phyloP scores from a whole-genome alignment of 1,140 invertebrate species.

The Melipona quadrifasciata region DNA sequence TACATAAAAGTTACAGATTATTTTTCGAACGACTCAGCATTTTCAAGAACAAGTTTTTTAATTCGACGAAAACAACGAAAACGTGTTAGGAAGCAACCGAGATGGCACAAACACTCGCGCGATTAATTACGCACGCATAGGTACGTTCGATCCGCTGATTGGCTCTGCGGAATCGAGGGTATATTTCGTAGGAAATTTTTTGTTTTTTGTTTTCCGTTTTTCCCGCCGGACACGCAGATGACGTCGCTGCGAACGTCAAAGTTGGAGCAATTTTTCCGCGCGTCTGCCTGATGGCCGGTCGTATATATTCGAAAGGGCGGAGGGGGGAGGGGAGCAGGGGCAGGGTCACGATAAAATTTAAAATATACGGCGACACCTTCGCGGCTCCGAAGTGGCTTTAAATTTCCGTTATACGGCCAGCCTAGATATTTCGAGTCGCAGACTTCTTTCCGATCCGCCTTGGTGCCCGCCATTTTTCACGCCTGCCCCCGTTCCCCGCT shows the following conservation, averaged over 20 bases:
- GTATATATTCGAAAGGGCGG: constrained; percentile 38
- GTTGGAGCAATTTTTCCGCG: constrained; percentile 60
- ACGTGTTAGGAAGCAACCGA: no score
- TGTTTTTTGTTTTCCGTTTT: not conserved
- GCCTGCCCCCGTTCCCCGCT: not conserved
- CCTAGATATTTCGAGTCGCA: constrained; percentile 73
- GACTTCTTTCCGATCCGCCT: constrained; percentile 67
- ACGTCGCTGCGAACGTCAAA: constrained; percentile 55
- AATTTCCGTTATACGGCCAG: constrained; percentile 71
- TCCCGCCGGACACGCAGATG: constrained; percentile 32
- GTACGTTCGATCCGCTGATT: not conserved
- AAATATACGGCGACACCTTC: constrained; percentile 71
- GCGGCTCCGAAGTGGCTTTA: constrained; percentile 68
- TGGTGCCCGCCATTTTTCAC: constrained; percentile 60
- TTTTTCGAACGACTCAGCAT: no score
- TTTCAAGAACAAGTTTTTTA: no score
- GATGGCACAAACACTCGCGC: not conserved
- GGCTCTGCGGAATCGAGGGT: constrained; percentile 37
- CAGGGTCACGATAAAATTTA: constrained; percentile 69
- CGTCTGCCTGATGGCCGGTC: constrained; percentile 25
- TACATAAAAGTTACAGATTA: no score
- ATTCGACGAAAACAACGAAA: no score
- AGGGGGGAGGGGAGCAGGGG: not conserved
- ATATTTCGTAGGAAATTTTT: constrained; percentile 35
- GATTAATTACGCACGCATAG: not conserved